These are phyloP conservation scores for Triplophysa dalaica DNA, from an alignment of 2,113 vertebrate species.

Conservation along the genomic window DNA sequence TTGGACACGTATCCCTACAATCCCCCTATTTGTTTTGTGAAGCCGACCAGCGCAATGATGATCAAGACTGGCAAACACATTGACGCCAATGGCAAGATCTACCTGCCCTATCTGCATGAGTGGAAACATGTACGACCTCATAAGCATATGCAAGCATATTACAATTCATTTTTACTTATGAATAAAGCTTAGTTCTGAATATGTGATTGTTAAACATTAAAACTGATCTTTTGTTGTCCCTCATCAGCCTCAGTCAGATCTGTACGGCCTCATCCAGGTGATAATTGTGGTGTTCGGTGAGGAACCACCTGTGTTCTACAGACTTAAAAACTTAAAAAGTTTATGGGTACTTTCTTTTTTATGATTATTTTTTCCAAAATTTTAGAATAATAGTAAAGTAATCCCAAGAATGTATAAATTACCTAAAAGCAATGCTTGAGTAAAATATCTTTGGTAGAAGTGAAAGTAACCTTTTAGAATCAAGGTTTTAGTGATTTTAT, in stretches of 20 bases:
- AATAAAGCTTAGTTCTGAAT: no score
- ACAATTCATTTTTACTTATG: no score
- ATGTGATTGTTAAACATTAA: not conserved
- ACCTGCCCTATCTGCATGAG: constrained; percentile 96
- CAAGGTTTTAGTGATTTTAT: no score
- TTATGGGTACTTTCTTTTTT: no score
- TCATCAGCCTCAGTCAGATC: constrained; percentile 90
- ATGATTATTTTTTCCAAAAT: no score
- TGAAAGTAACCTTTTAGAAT: no score
- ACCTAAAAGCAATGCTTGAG: no score
- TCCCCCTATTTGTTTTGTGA: constrained; percentile 98
- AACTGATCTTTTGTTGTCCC: not conserved
- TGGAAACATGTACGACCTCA: constrained; percentile 92
- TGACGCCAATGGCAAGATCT: constrained; percentile 98
- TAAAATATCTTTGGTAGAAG: no score
- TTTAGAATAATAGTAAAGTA: no score
- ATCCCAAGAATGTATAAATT: no score
- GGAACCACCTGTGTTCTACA: constrained; percentile 96
- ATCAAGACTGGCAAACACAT: constrained; percentile 98
- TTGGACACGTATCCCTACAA: constrained; percentile 98
- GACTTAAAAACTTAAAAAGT: constrained; percentile 65
- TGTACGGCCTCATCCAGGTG: constrained; percentile 94
- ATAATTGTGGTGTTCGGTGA: constrained; percentile 99
- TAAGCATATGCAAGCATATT: not conserved
- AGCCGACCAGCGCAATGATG: constrained; percentile 97